Base-by-base conservation (phyloP, 2,113 vertebrate genomes). In the Prolemur simus region DNA sequence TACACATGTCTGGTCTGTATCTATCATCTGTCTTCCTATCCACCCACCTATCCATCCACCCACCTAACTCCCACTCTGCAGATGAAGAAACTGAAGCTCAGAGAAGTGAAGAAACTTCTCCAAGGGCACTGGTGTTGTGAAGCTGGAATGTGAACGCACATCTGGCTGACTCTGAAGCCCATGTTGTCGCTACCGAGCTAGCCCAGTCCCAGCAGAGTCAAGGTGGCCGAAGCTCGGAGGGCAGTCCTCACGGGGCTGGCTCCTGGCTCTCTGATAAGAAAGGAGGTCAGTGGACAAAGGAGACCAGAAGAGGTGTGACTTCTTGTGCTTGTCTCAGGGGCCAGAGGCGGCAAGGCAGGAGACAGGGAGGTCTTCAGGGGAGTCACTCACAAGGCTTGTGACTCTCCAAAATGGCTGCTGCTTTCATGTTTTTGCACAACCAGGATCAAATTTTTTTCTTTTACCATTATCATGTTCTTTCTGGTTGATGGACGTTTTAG, bases 131-230 rank as follows among this genome's bases (percentile, higher is more conserved):
- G n/a, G 14, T 34, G 5, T 11, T 49, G 37, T 37, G 27, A 54
- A 37, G 18, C 56, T 11, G 11, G 94, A 34, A 52, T n/a, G 9
- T 25, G 71, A 74, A 39, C 1, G 23, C 1, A 10, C 0, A 0
- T 11, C 39, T 1, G 12, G 54, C 80, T 49, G 78, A 39, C 17
- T 34, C n/a, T 8, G 37, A 13, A 8, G 63, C 3, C 68, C n/a
- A n/a, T 2, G 20, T 64, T 20, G 8, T 20, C 17, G 69, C 77
- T 1, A 0, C 42, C 14, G 32, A 21, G 20, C 3, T 20, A 71
- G 21, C 12, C n/a, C 9, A 77, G 42, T 63, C 23, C 74, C 13
- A 4, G 14, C 8, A 77, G 23, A 91, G 71, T 2, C 71, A 25
- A 29, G 54, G 12, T 37, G 37, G 54, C 14, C 27, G 42, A 23